Base-by-base conservation (phyloP, 35 echinoderm and acorn worm species). In the Diadema setosum region DNA sequence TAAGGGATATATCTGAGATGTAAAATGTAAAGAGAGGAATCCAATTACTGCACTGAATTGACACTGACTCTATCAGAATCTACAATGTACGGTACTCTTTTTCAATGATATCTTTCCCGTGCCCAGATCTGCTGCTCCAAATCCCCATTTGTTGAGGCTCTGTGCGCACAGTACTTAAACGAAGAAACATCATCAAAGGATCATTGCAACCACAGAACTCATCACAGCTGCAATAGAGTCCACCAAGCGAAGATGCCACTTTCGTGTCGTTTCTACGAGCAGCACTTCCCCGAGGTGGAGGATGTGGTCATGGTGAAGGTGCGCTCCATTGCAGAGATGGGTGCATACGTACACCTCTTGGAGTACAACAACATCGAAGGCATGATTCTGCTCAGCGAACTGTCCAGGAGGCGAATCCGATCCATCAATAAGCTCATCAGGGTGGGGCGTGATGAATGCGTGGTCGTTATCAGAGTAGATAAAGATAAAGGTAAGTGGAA, bases 361-460 rank as follows among this genome's bases (percentile, higher is more conserved):
- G 96, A 95, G 35, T 94, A 95, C 63, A 94, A 99, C 35, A 94
- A 86, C 89, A 99, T 99, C 25, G 92, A 99, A 44, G 96, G 96
- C 42, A 99, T 99, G 96, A 99, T 99, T 45, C 82, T 99, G 20
- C 90, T 99, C 2, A 99, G 96, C 58, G 93, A 99, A 32, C 74
- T 94, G 69, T 99, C 96, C 21, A 99, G 96, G 37, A 86, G 93
- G 56, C 92, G 92, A 94, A 99, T 99, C 65, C 85, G 96, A 27
- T 99, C 96, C 18, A 99, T 99, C 81, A 99, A 99, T 82, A 99
- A 99, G 80, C 88, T 99, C 40, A 99, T 99, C 61, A 86, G 96
- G 74, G 96, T 99, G 39, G 96, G 93, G 14, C 61, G 93, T 23
- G 94, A 92, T 70, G 96, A 98, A 84, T 99, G 96, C 87, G 96